phyloP scores from a whole-genome alignment of 2,113 vertebrate species.

The Lepidothrix coronata region DNA sequence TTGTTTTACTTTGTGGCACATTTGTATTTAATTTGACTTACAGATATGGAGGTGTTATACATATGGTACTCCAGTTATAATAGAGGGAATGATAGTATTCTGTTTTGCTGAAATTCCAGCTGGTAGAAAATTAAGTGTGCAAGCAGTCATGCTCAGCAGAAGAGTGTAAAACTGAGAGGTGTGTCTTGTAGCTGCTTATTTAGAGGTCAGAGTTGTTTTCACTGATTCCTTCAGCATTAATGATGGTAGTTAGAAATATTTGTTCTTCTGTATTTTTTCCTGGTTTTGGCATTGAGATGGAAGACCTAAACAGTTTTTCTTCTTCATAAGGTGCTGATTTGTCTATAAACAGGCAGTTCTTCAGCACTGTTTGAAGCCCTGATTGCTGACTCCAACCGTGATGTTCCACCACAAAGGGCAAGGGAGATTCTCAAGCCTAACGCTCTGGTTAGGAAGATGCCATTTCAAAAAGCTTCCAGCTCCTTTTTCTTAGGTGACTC shows the following conservation, averaged over 20 bases:
- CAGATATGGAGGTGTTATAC: not conserved
- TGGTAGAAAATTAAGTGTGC: not conserved
- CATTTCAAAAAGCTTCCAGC: not conserved
- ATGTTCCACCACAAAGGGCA: not conserved
- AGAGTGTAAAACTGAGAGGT: not conserved
- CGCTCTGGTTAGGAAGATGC: not conserved
- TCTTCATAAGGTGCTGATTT: not conserved
- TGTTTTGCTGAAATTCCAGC: not conserved
- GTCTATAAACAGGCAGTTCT: not conserved
- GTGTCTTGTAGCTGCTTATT: not conserved
- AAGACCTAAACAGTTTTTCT: not conserved
- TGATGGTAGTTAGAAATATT: not conserved
- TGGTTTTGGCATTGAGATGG: not conserved
- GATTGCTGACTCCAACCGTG: not conserved
- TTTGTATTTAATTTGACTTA: not conserved
- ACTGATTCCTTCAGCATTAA: not conserved
- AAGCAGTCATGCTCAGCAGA: not conserved
- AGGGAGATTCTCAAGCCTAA: not conserved
- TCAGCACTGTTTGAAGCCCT: not conserved
- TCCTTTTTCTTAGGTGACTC: not conserved
- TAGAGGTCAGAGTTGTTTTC: not conserved
- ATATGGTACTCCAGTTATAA: not conserved
- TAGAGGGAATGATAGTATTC: not conserved
- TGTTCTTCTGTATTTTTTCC: not conserved
- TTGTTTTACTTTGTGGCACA: not conserved